Evolutionary conservation across 2,888 invertebrate genomes (phyloP).

Genomic region (Chaetoderma sp.): DNA sequence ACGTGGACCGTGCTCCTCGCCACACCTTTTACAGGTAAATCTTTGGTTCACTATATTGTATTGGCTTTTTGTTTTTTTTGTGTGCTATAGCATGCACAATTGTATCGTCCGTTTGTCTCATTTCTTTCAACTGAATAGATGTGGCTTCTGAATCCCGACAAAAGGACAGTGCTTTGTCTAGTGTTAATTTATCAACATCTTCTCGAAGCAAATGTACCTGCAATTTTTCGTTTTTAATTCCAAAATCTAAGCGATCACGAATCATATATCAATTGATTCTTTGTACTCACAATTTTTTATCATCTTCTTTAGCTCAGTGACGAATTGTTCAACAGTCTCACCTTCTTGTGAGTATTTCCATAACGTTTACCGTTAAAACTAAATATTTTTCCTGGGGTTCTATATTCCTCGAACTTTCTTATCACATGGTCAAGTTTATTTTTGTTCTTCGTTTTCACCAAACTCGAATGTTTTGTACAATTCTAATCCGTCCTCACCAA

Average conservation of each 20-base stretch:
- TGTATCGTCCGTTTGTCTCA: too few relatives aligned
- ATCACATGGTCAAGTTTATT: conserved; percentile 1
- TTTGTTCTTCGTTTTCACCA: neutral
- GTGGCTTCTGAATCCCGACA: too few relatives aligned
- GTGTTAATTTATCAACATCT: too few relatives aligned
- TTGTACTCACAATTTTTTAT: too few relatives aligned
- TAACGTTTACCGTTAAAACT: conserved; percentile 24
- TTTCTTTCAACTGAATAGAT: too few relatives aligned
- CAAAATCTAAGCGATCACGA: too few relatives aligned
- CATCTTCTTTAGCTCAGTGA: conserved; percentile 21
- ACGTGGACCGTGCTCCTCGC: conserved; percentile 3
- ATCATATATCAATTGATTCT: too few relatives aligned
- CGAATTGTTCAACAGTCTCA: conserved; percentile 23
- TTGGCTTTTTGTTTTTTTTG: neutral
- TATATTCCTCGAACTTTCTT: conserved; percentile 12
- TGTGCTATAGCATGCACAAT: too few relatives aligned
- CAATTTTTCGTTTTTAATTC: too few relatives aligned
- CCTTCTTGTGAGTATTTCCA: conserved; percentile 11
- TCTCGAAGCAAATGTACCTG: too few relatives aligned
- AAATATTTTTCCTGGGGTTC: conserved; percentile 25
- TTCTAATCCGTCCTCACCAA: conserved; percentile 21
- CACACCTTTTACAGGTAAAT: conserved; percentile 24
- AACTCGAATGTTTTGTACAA: conserved; percentile 23
- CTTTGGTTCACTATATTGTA: too few relatives aligned
- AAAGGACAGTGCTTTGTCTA: too few relatives aligned